phyloP scores from a whole-genome alignment of 1,140 invertebrate species.

The Eriosoma lanigerum region DNA sequence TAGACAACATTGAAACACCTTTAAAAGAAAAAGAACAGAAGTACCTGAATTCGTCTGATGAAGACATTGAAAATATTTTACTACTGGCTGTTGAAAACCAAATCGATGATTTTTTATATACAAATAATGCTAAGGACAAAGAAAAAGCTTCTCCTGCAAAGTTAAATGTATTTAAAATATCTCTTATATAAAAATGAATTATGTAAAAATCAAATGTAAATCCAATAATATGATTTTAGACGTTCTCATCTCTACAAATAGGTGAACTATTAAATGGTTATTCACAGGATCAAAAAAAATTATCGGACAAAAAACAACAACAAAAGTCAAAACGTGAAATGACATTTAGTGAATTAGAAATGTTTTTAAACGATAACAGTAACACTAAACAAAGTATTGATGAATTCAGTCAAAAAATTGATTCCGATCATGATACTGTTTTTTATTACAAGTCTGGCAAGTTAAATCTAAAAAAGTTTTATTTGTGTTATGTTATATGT shows the following conservation, averaged over 20 bases:
- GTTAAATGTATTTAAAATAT: conserved; percentile 30
- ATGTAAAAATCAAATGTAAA: neutral
- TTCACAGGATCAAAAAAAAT: conserved; percentile 25
- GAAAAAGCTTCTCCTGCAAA: neutral
- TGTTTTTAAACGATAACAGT: conserved; percentile 27
- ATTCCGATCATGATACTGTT: conserved; percentile 22
- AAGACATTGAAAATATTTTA: conserved; percentile 26
- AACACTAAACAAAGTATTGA: neutral
- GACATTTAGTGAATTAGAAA: conserved; percentile 40
- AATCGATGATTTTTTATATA: conserved; percentile 14
- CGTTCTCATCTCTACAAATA: conserved; percentile 44
- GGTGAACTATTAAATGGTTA: conserved; percentile 9
- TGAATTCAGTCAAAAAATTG: conserved; percentile 26
- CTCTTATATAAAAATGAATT: neutral
- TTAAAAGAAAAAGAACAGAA: conserved; percentile 1
- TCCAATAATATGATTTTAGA: neutral
- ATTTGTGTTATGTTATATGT: too few species aligned
- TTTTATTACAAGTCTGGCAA: conserved; percentile 38
- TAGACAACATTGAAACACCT: neutral
- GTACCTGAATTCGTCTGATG: neutral
- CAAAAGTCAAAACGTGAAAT: conserved; percentile 42
- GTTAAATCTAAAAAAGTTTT: neutral
- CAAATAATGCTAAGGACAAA: neutral
- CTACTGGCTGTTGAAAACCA: conserved; percentile 38
- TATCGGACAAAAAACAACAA: conserved; percentile 7